Percentiles rank a stretch among this genome's conserved stretches.
These are phyloP conservation scores for Falcunculus frontatus DNA, from an alignment of 2,113 vertebrate genomes.

Conservation along the genomic window DNA sequence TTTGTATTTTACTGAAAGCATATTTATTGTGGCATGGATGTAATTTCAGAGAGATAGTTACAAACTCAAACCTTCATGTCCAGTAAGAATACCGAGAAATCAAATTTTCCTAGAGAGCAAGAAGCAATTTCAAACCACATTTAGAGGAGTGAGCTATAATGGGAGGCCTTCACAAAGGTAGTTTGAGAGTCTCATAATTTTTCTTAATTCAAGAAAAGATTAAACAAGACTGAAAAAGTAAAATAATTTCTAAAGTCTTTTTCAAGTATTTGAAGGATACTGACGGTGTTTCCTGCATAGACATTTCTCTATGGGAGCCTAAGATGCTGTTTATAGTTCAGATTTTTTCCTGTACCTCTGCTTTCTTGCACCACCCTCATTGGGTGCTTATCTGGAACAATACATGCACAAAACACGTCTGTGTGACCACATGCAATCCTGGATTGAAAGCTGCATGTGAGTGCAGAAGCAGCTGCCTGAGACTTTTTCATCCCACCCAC, in stretches of 20 bases:
- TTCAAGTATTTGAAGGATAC: neutral
- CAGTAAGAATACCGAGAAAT: neutral
- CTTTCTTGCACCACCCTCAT: neutral
- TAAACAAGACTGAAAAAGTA: neutral
- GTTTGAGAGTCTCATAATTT: neutral
- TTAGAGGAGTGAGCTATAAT: neutral
- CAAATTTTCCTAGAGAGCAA: neutral
- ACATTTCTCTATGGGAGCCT: neutral
- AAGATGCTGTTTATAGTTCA: neutral
- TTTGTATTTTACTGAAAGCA: neutral
- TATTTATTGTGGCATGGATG: neutral
- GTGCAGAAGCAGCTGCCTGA: neutral
- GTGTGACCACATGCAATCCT: neutral
- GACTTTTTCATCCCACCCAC: neutral
- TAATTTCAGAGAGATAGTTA: neutral
- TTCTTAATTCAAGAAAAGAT: neutral
- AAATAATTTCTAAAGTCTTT: neutral
- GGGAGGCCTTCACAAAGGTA: neutral
- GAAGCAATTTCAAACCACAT: neutral
- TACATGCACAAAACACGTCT: accelerated
- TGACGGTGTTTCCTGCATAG: neutral
- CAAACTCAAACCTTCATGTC: neutral
- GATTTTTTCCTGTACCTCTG: neutral
- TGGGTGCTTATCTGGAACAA: neutral
- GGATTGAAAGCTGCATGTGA: accelerated